phyloP scores from a whole-genome alignment of 2,888 invertebrate genomes.

The Stenotaenia linearis region DNA sequence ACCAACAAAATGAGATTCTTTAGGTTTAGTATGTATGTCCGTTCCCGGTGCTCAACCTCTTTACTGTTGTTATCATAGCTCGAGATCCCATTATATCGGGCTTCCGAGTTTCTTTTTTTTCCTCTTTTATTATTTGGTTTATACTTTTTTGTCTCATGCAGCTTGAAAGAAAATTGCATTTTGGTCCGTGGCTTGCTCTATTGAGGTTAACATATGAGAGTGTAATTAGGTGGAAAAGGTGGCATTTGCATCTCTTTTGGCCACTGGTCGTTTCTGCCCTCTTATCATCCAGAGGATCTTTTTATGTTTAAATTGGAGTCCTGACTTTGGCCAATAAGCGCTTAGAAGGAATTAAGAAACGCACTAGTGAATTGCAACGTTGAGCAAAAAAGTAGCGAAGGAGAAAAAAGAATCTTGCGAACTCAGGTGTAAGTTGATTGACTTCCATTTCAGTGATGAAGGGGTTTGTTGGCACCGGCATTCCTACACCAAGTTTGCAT shows the following conservation, averaged over 20 bases:
- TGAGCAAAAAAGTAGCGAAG: background rate
- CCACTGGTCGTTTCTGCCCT: background rate
- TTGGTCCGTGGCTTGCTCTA: background rate
- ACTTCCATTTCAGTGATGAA: background rate
- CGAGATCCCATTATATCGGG: background rate
- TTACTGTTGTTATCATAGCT: background rate
- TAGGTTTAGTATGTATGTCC: background rate
- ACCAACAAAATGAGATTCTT: background rate
- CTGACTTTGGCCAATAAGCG: background rate
- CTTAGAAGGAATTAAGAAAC: background rate
- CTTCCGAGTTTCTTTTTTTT: background rate
- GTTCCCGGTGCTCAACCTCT: background rate
- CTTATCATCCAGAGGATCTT: constrained; percentile 7
- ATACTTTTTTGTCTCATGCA: background rate
- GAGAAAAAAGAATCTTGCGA: background rate
- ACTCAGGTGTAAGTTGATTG: background rate
- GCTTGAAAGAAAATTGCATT: background rate
- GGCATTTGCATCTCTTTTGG: background rate
- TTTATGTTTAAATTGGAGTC: constrained; percentile 9
- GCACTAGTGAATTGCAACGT: background rate
- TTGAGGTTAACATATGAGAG: background rate
- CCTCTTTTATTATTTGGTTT: background rate
- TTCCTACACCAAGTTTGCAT: background rate
- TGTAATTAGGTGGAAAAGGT: constrained; percentile 12
- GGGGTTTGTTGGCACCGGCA: constrained; percentile 1